Conservation (phyloP, 2,113 vertebrate genomes). For the Indri indri region DNA sequence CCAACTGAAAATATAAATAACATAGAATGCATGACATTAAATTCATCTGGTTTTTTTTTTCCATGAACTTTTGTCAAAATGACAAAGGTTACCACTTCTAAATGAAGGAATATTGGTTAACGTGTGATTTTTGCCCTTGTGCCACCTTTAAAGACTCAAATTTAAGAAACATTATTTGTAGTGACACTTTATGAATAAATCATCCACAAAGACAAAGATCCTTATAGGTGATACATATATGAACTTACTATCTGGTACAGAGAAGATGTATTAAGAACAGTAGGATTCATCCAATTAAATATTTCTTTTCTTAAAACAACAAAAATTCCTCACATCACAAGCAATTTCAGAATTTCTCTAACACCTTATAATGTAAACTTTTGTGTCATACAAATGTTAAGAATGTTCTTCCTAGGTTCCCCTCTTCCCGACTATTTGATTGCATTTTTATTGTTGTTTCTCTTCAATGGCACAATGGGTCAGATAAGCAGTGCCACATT, state of each 20-base stretch:
- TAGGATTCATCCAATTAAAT: neutral
- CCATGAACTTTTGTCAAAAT: neutral
- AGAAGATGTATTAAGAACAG: neutral
- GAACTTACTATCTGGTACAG: neutral
- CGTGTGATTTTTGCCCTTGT: neutral
- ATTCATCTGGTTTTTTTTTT: neutral
- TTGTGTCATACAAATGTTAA: neutral
- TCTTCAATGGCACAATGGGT: neutral
- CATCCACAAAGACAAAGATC: neutral
- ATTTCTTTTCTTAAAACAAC: neutral
- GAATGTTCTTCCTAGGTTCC: neutral
- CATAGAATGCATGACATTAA: neutral
- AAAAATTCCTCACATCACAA: neutral
- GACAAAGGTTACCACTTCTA: neutral
- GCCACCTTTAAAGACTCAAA: neutral
- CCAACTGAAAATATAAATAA: neutral
- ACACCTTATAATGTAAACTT: neutral
- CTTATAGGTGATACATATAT: neutral
- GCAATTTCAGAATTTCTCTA: neutral
- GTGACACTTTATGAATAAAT: neutral
- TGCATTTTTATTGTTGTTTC: neutral
- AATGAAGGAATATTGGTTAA: neutral
- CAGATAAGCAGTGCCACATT: neutral
- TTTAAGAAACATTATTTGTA: neutral
- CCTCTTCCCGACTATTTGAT: neutral